Evolutionary conservation across 2,113 vertebrate genomes (phyloP).

Genomic region (Astatotilapia flaviijosephi): DNA sequence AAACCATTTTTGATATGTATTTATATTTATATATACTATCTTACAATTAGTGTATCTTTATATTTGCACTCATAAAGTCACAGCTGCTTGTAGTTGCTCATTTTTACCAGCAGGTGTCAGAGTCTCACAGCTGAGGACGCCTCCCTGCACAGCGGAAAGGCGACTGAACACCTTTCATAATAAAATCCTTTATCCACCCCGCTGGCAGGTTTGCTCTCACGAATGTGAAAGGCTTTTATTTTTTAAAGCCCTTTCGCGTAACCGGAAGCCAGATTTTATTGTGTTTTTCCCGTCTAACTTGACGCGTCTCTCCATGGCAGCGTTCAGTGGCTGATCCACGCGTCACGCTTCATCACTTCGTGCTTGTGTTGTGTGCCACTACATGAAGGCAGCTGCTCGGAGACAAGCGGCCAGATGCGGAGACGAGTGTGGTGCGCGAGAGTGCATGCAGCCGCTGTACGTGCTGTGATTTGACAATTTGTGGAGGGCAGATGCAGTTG

Average conservation of each 20-base stretch:
- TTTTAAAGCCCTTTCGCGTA: neutral
- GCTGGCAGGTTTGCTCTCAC: neutral
- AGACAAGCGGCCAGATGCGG: neutral
- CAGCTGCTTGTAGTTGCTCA: neutral
- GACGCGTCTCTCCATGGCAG: neutral
- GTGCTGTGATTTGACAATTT: neutral
- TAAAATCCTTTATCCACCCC: neutral
- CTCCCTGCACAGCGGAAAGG: conserved; percentile 25
- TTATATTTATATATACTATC: neutral
- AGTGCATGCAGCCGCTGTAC: neutral
- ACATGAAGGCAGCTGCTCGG: neutral
- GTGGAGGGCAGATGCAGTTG: neutral
- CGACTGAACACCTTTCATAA: neutral
- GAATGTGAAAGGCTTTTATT: neutral
- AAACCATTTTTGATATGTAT: neutral
- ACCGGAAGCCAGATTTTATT: neutral
- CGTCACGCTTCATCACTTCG: conserved; percentile 13
- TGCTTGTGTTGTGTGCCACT: neutral
- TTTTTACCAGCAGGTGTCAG: neutral
- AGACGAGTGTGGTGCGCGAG: neutral
- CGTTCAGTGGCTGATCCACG: conserved; percentile 4
- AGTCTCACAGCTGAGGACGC: neutral
- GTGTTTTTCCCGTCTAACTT: neutral
- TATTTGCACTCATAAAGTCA: neutral
- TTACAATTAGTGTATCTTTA: neutral